Conservation (phyloP, 2,113 vertebrate species). For the Meriones unguiculatus region DNA sequence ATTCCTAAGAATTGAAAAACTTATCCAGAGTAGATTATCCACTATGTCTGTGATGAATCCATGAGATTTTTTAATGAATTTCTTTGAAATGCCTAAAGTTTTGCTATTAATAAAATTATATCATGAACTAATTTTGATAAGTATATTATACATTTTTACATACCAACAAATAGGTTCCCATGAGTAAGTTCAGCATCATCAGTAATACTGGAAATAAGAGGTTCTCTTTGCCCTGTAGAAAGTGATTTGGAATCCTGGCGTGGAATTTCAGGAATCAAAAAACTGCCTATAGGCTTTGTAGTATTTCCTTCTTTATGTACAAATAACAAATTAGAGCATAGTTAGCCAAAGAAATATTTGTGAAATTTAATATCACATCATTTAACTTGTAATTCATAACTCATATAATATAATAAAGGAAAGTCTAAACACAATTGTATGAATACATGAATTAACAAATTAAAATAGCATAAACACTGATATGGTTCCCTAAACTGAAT, state of each 20-base stretch:
- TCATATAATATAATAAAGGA: background rate
- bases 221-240: background rate
- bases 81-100: background rate
- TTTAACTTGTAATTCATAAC: constrained; percentile 18
- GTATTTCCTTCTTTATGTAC: background rate
- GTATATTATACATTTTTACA: constrained; percentile 40
- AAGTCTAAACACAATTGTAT: constrained; percentile 31
- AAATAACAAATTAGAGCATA: constrained; percentile 27
- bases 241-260: fast-evolving
- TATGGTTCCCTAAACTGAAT: constrained; percentile 14
- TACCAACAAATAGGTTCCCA: constrained; percentile 63
- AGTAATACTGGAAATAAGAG: background rate
- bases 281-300: background rate
- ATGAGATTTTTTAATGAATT: background rate
- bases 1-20: background rate
- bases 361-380: constrained; percentile 10
- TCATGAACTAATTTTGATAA: background rate
- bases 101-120: background rate
- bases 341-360: background rate
- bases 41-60: constrained; percentile 10
- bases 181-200: background rate
- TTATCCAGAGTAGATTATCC: background rate
- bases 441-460: constrained; percentile 3
- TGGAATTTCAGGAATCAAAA: background rate
- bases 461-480: background rate